Base-by-base conservation (phyloP, 2,888 invertebrate species). In the Hydraecia micacea region DNA sequence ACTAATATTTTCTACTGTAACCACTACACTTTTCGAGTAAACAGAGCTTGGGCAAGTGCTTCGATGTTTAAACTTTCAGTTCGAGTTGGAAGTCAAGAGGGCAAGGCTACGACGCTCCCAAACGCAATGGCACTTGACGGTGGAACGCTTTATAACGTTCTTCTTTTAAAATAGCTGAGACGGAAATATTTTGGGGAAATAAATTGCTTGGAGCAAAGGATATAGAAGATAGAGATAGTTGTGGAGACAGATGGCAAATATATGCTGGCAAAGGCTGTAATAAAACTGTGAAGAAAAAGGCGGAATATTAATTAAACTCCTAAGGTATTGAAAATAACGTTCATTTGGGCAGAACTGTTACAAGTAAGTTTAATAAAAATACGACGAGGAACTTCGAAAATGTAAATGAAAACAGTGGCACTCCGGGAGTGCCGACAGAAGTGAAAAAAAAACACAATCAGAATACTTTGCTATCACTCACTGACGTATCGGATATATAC, bases 41-140 rank as follows among this genome's bases (percentile, higher is more conserved):
- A 85, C 75, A 79, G 81, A 80, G 71, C 73, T 55, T 32, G 58
- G 49, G 68, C 71, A 28, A 80, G 79, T 79, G 70, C 77, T 72
- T 77, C 67, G 75, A 72, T 87, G 81, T 87, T 87, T 85, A 86
- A 89, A 88, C 87, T 89, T 89, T 87, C 75, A 81, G 80, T 85
- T 78, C 84, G 63, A 89, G 77, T 79, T 68, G 75, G 71, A 63
- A 86, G 78, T 86, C 83, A 79, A 86, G 85, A 79, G 81, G 79
- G 72, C 25, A 68, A 52, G 79, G 74, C 67, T 73, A 62, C 67
- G 80, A 81, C 76, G 75, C 72, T 73, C 58, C 62, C 73, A 63
- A 73, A 88, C 55, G 78, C 78, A 84, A 82, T 81, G 79, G 68
- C 67, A 76, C 87, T 86, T 71, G 79, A 84, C 71, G 11, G 60